phyloP scores from a whole-genome alignment of 1,140 invertebrate species.

The Scaptomyza graminum region DNA sequence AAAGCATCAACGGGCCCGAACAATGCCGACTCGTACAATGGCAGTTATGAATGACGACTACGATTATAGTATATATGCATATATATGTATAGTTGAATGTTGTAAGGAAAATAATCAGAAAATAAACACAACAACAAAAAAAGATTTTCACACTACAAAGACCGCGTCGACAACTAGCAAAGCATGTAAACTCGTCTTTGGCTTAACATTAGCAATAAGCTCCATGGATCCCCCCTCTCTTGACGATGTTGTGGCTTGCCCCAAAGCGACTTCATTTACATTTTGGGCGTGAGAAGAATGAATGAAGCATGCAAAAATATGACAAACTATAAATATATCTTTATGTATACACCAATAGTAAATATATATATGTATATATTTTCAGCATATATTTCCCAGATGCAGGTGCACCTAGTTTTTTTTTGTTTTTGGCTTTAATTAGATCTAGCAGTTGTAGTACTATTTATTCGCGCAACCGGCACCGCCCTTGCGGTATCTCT shows the following conservation, averaged over 20 bases:
- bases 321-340: conserved; percentile 38
- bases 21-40: conserved; percentile 60
- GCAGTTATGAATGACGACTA: conserved; percentile 42
- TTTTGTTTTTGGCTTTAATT: conserved; percentile 50
- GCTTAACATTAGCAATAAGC: conserved; percentile 62
- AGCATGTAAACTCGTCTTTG: conserved; percentile 67
- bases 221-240: conserved; percentile 3
- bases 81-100: conserved; percentile 39
- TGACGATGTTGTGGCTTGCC: conserved; percentile 8
- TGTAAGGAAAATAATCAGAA: conserved; percentile 57
- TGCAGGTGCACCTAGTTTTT: conserved; percentile 34
- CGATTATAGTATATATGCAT: conserved; percentile 15
- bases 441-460: conserved; percentile 45
- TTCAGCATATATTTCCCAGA: conserved; percentile 41
- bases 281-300: conserved; percentile 77
- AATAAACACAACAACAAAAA: conserved; percentile 45
- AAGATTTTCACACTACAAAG: conserved; percentile 71
- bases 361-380: conserved; percentile 3
- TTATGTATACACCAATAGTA: neutral
- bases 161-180: conserved; percentile 42
- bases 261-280: conserved; percentile 67
- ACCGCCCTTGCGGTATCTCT: conserved; percentile 55
- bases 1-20: conserved; percentile 37
- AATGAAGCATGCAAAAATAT: conserved; percentile 44
- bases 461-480: conserved; percentile 29